These are phyloP conservation scores for Chionis minor DNA, from an alignment of 2,113 vertebrate genomes.

Conservation along the genomic window DNA sequence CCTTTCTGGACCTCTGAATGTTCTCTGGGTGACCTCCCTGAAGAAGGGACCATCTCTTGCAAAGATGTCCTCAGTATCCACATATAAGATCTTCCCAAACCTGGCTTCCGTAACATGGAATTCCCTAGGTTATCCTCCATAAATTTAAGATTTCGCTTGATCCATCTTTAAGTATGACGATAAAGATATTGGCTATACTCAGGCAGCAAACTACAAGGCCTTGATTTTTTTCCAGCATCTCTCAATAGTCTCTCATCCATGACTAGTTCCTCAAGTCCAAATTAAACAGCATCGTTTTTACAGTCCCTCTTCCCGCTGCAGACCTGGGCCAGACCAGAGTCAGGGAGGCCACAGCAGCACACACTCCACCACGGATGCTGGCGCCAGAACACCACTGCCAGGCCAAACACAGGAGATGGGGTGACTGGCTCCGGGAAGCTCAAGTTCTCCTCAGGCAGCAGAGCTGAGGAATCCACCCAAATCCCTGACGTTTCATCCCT, in stretches of 20 bases:
- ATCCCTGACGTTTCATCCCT: fast-evolving
- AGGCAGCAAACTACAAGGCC: neutral
- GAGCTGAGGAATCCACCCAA: neutral
- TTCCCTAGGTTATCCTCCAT: neutral
- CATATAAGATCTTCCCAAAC: neutral
- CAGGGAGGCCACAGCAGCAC: neutral
- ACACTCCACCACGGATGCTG: fast-evolving
- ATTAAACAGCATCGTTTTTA: neutral
- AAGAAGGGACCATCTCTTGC: neutral
- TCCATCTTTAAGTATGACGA: neutral
- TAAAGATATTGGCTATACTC: neutral
- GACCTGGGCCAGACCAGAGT: neutral
- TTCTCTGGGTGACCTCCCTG: neutral
- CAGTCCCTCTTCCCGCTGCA: neutral
- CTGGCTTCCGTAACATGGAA: neutral
- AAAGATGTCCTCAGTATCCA: neutral
- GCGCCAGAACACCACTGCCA: neutral
- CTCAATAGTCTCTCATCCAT: neutral
- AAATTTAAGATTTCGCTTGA: neutral
- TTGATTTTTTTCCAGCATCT: neutral
- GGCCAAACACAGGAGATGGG: neutral
- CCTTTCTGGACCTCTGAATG: neutral
- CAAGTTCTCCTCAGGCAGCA: neutral
- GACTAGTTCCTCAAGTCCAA: neutral
- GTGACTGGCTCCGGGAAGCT: neutral